phyloP scores from a whole-genome alignment of 2,797 vertebrate genomes.

The Echeneis naucrates region DNA sequence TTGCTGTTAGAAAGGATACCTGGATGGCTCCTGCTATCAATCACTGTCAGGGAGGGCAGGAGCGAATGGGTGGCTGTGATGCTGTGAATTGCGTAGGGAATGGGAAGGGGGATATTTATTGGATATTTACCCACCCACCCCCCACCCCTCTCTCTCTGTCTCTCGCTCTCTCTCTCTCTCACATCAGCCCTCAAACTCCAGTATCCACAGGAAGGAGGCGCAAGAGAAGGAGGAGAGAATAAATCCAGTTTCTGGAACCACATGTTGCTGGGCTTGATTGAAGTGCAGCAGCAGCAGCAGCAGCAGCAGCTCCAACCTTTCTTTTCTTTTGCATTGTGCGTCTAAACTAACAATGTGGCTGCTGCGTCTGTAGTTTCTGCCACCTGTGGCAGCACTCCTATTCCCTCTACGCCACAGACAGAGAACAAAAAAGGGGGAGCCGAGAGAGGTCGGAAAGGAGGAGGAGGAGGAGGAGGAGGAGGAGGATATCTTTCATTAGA shows the following conservation, averaged over 20 bases:
- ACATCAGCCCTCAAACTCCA: slow-evolving; percentile 70
- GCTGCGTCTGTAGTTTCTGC: slow-evolving; percentile 77
- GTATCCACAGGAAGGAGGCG: slow-evolving; percentile 58
- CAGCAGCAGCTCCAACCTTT: slow-evolving; percentile 61
- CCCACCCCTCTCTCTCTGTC: not conserved
- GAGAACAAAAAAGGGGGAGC: slow-evolving; percentile 42
- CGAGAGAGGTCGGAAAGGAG: slow-evolving; percentile 39
- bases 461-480: slow-evolving; percentile 44
- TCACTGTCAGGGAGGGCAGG: slow-evolving; percentile 59
- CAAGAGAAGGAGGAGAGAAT: slow-evolving; percentile 43
- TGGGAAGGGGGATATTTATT: slow-evolving; percentile 68
- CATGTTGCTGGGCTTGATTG: slow-evolving; percentile 83
- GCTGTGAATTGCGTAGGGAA: slow-evolving; percentile 60
- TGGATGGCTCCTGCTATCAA: slow-evolving; percentile 74
- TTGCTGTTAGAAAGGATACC: slow-evolving; percentile 65
- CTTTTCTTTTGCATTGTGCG: slow-evolving; percentile 60
- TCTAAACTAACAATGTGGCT: slow-evolving; percentile 52
- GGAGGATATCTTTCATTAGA: slow-evolving; percentile 70
- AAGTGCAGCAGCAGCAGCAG: slow-evolving; percentile 63
- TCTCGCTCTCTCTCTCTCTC: slow-evolving; percentile 5
- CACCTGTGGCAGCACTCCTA: slow-evolving; percentile 80
- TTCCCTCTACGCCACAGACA: slow-evolving; percentile 73
- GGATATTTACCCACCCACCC: slow-evolving; percentile 51
- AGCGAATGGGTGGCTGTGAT: slow-evolving; percentile 73
- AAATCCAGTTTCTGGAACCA: slow-evolving; percentile 79